Conservation (phyloP, 2,888 invertebrate genomes). For the Clistopyga incitator region DNA sequence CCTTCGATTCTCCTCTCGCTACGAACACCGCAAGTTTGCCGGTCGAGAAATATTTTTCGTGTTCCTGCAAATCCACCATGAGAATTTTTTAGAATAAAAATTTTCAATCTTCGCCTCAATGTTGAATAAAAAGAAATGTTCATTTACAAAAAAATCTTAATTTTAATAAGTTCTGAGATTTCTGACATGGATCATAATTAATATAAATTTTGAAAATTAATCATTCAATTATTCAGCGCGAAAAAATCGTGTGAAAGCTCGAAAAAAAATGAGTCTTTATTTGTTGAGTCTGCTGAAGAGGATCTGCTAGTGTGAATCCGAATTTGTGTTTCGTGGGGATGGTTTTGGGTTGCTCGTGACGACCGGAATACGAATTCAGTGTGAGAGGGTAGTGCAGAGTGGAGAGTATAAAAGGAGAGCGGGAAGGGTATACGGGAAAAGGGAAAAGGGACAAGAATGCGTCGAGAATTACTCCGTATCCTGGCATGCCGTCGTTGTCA, state of each 20-base stretch:
- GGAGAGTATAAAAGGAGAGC: slow-evolving; percentile 6
- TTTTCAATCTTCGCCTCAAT: too few species aligned
- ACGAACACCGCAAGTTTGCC: slow-evolving; percentile 27
- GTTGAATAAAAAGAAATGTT: too few species aligned
- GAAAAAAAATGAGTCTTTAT: background rate
- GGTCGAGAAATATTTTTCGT: slow-evolving; percentile 60
- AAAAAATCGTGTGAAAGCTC: background rate
- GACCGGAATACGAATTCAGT: slow-evolving; percentile 15
- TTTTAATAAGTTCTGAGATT: too few species aligned
- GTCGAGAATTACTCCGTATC: slow-evolving; percentile 17
- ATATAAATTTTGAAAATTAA: too few species aligned
- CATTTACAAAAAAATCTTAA: too few species aligned
- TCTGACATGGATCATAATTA: too few species aligned
- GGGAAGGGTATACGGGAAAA: background rate
- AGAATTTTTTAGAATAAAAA: slow-evolving; percentile 43
- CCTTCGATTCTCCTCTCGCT: slow-evolving; percentile 41
- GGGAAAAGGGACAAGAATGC: slow-evolving; percentile 6
- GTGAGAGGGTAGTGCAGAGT: background rate
- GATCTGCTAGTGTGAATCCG: background rate
- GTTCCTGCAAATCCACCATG: slow-evolving; percentile 41
- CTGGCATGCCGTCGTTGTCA: slow-evolving; percentile 8
- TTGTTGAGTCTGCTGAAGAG: background rate
- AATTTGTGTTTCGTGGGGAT: slow-evolving; percentile 9
- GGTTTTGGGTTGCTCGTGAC: background rate
- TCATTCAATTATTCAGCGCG: too few species aligned